Evolutionary conservation across 2,113 vertebrate species (phyloP).

Genomic region (Donacobius atricapilla): DNA sequence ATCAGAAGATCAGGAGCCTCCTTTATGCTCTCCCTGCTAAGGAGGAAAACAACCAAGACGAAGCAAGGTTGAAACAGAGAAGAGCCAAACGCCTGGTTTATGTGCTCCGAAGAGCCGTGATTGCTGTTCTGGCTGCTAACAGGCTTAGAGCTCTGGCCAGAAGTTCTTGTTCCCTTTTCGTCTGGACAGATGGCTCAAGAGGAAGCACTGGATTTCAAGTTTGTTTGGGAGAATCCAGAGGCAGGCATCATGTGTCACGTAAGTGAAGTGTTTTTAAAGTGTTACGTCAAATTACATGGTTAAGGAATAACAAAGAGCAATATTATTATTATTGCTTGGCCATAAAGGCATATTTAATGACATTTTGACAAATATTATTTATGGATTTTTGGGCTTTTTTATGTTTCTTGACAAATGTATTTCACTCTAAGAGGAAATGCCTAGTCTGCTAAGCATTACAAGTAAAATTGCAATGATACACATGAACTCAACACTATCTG

Average conservation of each 20-base stretch:
- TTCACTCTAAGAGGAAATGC: not conserved
- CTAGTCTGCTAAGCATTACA: not conserved
- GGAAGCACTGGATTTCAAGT: conserved; percentile 68
- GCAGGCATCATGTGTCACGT: conserved; percentile 54
- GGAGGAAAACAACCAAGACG: conserved; percentile 42
- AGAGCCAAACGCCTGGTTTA: conserved; percentile 8
- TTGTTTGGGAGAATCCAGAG: conserved; percentile 67
- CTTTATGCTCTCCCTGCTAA: conserved; percentile 68
- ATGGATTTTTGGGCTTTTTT: not conserved
- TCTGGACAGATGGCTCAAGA: conserved; percentile 68
- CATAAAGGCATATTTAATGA: not conserved
- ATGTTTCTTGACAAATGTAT: not conserved
- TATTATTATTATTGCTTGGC: not conserved
- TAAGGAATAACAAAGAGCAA: not conserved
- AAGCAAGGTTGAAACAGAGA: conserved; percentile 45
- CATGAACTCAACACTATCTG: not conserved
- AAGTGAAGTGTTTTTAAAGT: conserved; percentile 17
- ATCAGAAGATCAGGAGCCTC: conserved; percentile 76
- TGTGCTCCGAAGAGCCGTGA: conserved; percentile 78
- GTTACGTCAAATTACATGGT: not conserved
- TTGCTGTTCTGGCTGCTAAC: conserved; percentile 78
- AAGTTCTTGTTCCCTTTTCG: conserved; percentile 71
- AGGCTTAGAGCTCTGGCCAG: conserved; percentile 71
- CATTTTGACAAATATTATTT: not conserved
- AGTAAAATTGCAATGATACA: not conserved